Evolutionary conservation across 2,113 vertebrate species (phyloP), one percentile per base, ranked within the genome.

Genomic region (Prionailurus viverrinus): DNA sequence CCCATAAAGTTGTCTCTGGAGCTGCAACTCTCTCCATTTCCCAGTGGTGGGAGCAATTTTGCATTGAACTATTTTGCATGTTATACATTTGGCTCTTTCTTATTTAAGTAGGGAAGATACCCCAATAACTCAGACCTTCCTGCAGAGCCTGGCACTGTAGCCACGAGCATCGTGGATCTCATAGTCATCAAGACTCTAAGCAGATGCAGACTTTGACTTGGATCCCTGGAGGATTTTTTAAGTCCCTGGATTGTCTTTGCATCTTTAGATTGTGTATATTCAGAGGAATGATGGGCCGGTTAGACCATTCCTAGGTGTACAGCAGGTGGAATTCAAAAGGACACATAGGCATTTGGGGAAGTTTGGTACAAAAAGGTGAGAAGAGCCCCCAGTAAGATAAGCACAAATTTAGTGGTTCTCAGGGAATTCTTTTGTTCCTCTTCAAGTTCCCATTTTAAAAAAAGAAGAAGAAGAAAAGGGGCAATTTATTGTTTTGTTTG

Each of bases 1-100:
- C 33, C 23, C 61, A 65, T 74, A 82, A 90, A 83, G 87, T 27
- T 81, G 58, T 91, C 92, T 76, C 79, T 90, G 51, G 45, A 61
- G 74, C 63, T n/a, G 2, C 25, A 80, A 58, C 61, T 74, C 55
- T 45, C 16, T 80, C 91, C 36, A n/a, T 3, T 78, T 91, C 74
- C 89, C 86, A 31, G 45, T 12, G 51, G 80, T 7, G 4, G 41
- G 12, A 92, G 87, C 36, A 66, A 83, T 48, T 95, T 51, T 73
- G 21, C 29, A 27, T 48, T 93, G 36, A 96, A 76, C 14, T 76
- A 33, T 48, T 82, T 83, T 78, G 78, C 36, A 51, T 85, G 96
- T 96, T 92, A 53, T 80, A 76, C 19, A 84, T 89, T 87, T 84
- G 51, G 11, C 68, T 91, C 41, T 91, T 94, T 82, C 58, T 61